Base-by-base conservation (phyloP, 2,797 vertebrate species). In the Phoxinus dragarum region DNA sequence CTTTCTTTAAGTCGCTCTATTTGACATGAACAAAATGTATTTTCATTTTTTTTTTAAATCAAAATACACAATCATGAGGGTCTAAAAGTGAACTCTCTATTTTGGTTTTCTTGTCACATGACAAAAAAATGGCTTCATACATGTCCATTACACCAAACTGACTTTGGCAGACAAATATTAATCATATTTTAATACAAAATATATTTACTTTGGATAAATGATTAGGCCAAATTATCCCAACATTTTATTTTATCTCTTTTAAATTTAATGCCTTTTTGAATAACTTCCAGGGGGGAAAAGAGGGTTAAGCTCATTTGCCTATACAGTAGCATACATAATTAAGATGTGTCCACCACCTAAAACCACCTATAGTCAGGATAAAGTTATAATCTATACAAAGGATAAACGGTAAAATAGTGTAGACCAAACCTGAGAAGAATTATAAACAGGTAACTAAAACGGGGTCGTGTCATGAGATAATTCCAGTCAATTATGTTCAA, bases 41-140 rank as follows among this genome's bases (percentile, higher is more conserved):
- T 76, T 56, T 56, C 49, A 36, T 54, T 12, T 27, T 27, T 27
- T 27, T 27, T 27, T 27, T 3, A 21, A 6, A 0, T 59, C 6
- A 6, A 59, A 77, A 77, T 77, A 27, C 27, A 59, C 34, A 74
- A 52, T 74, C 27, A 12, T 4, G 21, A 56, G 49, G 23, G 34
- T 59, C 67, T 40, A 68, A 40, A 23, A 69, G 4, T 3, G 38
- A 3, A 7, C 21, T 17, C 21, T 76, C 23, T 1, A 14, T 77
- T 38, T 77, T 40, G 4, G 23, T 59, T 76, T 76, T 56, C 47
- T 54, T 27, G 36, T 77, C 21, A 77, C 52, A 77, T 77, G 74
- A n/a, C 36, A 59, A 59, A 52, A 56, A 56, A 76, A 59, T 59
- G 49, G 21, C 74, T 40, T 76, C 6, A 54, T 77, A 12, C 12